Evolutionary conservation across 30 jellyfish, hydroid and myxozoan species (phyloP).

Genomic region (Aurelia sp.): DNA sequence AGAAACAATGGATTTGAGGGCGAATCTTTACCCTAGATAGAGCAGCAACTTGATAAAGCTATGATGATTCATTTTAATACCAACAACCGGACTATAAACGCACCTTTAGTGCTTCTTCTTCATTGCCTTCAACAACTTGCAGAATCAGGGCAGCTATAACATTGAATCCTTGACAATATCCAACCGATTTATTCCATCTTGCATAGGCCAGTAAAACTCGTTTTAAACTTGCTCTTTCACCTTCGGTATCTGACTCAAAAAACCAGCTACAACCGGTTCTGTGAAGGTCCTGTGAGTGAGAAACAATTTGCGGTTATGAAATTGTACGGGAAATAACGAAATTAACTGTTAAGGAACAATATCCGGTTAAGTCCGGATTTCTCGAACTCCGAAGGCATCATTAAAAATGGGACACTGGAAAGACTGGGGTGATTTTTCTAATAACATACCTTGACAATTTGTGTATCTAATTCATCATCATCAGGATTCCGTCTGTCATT

Average conservation of each 20-base stretch:
- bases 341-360: too few relatives aligned
- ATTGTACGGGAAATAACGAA: neutral
- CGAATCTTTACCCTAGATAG: too few relatives aligned
- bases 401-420: too few relatives aligned
- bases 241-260: constrained; percentile 95
- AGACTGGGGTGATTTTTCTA: too few relatives aligned
- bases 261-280: constrained; percentile 99
- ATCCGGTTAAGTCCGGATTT: too few relatives aligned
- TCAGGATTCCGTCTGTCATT: constrained; percentile 97
- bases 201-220: constrained; percentile 96
- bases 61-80: too few relatives aligned
- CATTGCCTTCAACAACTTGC: constrained; percentile 97
- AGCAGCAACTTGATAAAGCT: too few relatives aligned
- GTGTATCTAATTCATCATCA: constrained; percentile 96
- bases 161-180: constrained; percentile 98
- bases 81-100: neutral
- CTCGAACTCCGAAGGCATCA: too few relatives aligned
- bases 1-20: too few relatives aligned
- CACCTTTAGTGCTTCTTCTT: constrained; percentile 96
- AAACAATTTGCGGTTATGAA: neutral
- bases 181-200: constrained; percentile 94
- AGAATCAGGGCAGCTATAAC: constrained; percentile 96
- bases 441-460: constrained; percentile 90
- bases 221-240: constrained; percentile 93
- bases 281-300: constrained; percentile 73